Evolutionary conservation across 2,113 vertebrate genomes (phyloP), one percentile per base, ranked within the genome.

Genomic region (Labeo catla): DNA sequence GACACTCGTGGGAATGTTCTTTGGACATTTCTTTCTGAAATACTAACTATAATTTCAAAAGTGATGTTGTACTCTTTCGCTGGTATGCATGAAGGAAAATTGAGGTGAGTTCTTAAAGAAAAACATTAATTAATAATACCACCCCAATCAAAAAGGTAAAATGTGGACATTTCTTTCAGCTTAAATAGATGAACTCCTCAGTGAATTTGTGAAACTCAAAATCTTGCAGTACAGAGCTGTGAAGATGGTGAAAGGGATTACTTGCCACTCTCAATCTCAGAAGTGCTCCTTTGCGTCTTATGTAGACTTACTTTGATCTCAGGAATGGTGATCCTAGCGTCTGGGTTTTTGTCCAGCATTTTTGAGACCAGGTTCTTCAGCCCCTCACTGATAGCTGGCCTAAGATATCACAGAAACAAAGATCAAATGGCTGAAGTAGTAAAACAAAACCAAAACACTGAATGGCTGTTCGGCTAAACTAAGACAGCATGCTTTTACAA

Each of bases 261-360:
- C 19, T 80, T 4, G 6, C 36, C 11, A 45, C 57, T 49, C 21
- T 63, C 23, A 34, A 6, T 13, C 5, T 23, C 28, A 47, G 8
- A 59, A 70, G 21, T 36, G 23, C 0, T 28, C 39, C 10, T 73
- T 57, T 11, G 81, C 57, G 12, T 78, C 72, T 43, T 4, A 1
- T 11, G 23, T 66, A 19, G 52, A 10, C 80, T 92, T 84, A 99
- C 98, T 96, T 99, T 99, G 91, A 99, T 97, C 88, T 97, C 96
- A 19, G 97, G 95, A 87, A 99, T 94, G 23, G 95, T 96, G 90
- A 98, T 97, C 92, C 98, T 96, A 0, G 87, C 95, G 92, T 98
- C 97, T 0, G 98, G 98, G 81, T 97, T 96, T 93, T 99, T 99
- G 90, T 99, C 96, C 0, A 99, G 91, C 98, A 99, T 99, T 89